phyloP scores from a whole-genome alignment of 2,113 vertebrate species.

The Macroglossus sobrinus region DNA sequence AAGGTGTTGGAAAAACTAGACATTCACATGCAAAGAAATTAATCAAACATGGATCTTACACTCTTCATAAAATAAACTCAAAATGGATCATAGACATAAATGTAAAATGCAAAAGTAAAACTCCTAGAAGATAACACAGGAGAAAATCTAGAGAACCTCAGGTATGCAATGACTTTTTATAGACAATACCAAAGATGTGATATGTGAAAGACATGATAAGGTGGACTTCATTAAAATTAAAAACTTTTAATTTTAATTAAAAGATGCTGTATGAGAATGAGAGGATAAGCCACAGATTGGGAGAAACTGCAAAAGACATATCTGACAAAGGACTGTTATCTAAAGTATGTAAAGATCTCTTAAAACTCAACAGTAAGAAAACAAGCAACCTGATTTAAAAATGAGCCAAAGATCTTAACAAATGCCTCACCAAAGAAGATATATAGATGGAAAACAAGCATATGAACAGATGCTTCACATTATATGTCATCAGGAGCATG shows the following conservation, averaged over 20 bases:
- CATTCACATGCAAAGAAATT: neutral
- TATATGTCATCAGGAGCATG: neutral
- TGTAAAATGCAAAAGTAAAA: neutral
- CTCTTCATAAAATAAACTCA: neutral
- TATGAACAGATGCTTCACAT: neutral
- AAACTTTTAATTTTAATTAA: neutral
- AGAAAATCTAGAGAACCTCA: neutral
- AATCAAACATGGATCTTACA: neutral
- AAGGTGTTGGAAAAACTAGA: neutral
- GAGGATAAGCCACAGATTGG: neutral
- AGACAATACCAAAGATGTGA: neutral
- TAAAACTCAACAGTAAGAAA: neutral
- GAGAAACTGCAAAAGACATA: neutral
- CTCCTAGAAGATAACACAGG: neutral
- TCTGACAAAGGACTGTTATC: neutral
- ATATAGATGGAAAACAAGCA: neutral
- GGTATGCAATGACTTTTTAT: neutral
- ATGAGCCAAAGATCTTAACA: neutral
- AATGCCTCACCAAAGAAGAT: neutral
- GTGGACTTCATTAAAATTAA: neutral
- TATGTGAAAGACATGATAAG: neutral
- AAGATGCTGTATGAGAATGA: neutral
- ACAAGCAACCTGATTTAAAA: neutral
- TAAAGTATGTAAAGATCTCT: neutral
- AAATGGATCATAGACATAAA: neutral